These are phyloP conservation scores for Eilema caniola DNA, from an alignment of 2,888 invertebrate genomes.

Conservation along the genomic window DNA sequence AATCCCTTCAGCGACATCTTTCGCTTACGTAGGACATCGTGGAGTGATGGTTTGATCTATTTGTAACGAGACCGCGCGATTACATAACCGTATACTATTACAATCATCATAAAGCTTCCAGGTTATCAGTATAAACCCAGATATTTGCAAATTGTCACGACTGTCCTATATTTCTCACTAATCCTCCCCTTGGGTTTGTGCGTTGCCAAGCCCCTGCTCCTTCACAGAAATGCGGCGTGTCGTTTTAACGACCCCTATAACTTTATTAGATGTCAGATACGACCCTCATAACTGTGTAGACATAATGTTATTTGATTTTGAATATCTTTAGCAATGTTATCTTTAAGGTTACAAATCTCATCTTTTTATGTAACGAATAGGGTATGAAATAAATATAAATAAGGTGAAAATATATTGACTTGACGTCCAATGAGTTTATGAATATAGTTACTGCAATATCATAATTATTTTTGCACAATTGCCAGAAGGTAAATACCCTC, in stretches of 20 bases:
- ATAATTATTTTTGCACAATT: background rate
- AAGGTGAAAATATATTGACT: background rate
- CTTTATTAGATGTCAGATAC: conserved; percentile 53
- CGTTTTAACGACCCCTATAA: conserved; percentile 54
- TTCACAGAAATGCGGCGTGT: conserved; percentile 29
- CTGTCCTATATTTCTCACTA: conserved; percentile 27
- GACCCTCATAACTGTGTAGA: conserved; percentile 21
- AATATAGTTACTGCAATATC: background rate
- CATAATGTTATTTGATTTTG: conserved; percentile 5
- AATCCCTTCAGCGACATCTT: background rate
- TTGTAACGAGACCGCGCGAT: background rate
- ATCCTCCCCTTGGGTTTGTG: conserved; percentile 19
- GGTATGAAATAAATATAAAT: background rate
- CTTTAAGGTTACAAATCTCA: background rate
- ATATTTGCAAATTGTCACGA: conserved; percentile 19
- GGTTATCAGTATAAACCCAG: background rate
- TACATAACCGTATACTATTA: background rate
- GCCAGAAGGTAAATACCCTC: background rate
- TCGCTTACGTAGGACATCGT: conserved; percentile 7
- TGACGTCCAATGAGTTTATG: background rate
- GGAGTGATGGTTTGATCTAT: conserved; percentile 9
- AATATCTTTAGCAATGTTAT: conserved; percentile 2
- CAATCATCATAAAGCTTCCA: background rate
- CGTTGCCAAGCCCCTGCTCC: conserved; percentile 39
- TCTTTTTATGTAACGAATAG: background rate